Percentiles rank a stretch among this genome's conserved stretches.
These are phyloP conservation scores for Zosterops pallidus DNA, from an alignment of 2,113 vertebrate genomes.

Conservation along the genomic window DNA sequence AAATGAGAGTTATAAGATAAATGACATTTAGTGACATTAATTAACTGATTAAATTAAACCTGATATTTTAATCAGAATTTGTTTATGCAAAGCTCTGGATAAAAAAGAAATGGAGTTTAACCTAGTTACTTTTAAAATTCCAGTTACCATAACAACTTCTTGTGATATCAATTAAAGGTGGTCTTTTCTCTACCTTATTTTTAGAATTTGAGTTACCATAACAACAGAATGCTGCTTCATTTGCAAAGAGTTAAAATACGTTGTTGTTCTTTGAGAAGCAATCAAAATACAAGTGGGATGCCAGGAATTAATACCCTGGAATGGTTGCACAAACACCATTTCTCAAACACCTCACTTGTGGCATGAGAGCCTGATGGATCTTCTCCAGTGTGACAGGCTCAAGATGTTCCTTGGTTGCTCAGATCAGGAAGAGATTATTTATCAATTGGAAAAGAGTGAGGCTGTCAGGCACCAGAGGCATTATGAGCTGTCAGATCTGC, in stretches of 20 bases:
- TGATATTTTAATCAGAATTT: constrained; percentile 88
- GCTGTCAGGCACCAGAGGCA: constrained; percentile 65
- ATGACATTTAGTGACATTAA: constrained; percentile 88
- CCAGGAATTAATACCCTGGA: constrained; percentile 65
- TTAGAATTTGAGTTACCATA: constrained; percentile 80
- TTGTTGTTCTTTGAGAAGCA: constrained; percentile 72
- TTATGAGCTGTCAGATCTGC: constrained; percentile 71
- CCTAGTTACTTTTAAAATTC: constrained; percentile 82
- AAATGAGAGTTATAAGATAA: constrained; percentile 81
- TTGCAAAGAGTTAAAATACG: constrained; percentile 75
- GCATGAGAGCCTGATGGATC: constrained; percentile 69
- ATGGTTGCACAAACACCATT: constrained; percentile 61
- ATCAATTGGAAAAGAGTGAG: constrained; percentile 69
- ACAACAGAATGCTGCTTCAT: constrained; percentile 73
- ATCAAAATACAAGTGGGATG: constrained; percentile 74
- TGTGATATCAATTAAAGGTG: constrained; percentile 81
- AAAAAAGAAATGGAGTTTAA: constrained; percentile 78
- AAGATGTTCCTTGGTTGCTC: constrained; percentile 74
- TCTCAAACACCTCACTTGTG: constrained; percentile 70
- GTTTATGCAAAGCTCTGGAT: constrained; percentile 80
- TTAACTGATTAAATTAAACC: constrained; percentile 88
- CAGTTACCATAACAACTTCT: constrained; percentile 85
- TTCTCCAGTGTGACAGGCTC: constrained; percentile 70
- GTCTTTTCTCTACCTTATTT: constrained; percentile 79
- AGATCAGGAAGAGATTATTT: constrained; percentile 78